phyloP scores from a whole-genome alignment of 2,888 invertebrate species.

The Cybosia mesomella region DNA sequence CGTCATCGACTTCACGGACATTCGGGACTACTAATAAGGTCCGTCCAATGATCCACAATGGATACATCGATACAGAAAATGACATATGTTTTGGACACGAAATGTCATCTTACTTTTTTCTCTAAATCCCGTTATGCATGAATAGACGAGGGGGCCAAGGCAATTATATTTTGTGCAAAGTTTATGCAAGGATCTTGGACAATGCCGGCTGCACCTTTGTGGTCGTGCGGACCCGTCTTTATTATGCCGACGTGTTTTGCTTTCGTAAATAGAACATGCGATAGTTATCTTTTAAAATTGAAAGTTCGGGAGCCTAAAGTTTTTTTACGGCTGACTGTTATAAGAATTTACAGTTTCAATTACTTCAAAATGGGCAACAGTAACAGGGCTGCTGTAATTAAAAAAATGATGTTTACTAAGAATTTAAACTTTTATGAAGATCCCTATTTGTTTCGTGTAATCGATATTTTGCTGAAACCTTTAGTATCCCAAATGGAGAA shows the following conservation, averaged over 20 bases:
- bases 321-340: slow-evolving; percentile 30
- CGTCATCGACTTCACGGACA: slow-evolving; percentile 75
- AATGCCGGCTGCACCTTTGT: slow-evolving; percentile 75
- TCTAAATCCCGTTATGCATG: slow-evolving; percentile 54
- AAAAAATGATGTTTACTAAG: background rate
- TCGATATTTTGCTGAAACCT: too few relatives aligned
- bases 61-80: slow-evolving; percentile 81
- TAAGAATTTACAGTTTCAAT: slow-evolving; percentile 11
- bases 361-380: background rate
- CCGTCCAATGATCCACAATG: slow-evolving; percentile 59
- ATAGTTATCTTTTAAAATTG: slow-evolving; percentile 61
- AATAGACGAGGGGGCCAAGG: slow-evolving; percentile 76
- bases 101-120: slow-evolving; percentile 72
- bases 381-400: background rate
- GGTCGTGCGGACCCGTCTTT: slow-evolving; percentile 74
- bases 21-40: slow-evolving; percentile 74
- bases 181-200: slow-evolving; percentile 70
- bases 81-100: slow-evolving; percentile 85
- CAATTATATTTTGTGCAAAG: slow-evolving; percentile 81
- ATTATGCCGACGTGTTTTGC: slow-evolving; percentile 69
- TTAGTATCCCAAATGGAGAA: background rate
- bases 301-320: slow-evolving; percentile 35
- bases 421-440: background rate
- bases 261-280: slow-evolving; percentile 65
- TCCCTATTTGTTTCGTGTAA: too few relatives aligned